A percentile compares a stretch with the other conserved stretches of the same genome.
Conservation (phyloP, 2,888 invertebrate species). For the Acrobasis suavella region DNA sequence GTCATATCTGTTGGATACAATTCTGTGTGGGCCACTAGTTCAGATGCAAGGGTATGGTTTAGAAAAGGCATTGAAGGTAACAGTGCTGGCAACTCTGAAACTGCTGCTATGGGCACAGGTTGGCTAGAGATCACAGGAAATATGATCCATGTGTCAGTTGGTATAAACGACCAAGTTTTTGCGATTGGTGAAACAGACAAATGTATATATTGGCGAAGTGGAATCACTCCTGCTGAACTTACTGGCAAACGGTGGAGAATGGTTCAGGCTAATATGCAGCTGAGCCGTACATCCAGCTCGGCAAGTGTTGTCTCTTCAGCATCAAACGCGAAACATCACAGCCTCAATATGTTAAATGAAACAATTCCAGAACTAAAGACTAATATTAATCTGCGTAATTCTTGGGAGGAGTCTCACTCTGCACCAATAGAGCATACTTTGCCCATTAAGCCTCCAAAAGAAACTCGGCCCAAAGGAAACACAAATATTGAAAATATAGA, state of each 20-base stretch:
- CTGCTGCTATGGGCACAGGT: conserved; percentile 89
- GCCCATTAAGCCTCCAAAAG: conserved; percentile 75
- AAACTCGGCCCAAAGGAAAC: conserved; percentile 58
- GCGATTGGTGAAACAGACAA: conserved; percentile 93
- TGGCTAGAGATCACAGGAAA: conserved; percentile 96
- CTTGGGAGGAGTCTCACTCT: conserved; percentile 88
- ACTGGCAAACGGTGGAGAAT: conserved; percentile 94
- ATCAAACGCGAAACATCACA: conserved; percentile 86
- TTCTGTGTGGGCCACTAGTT: conserved; percentile 90
- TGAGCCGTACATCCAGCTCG: conserved; percentile 91
- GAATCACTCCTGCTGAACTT: conserved; percentile 87
- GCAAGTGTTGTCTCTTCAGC: conserved; percentile 86
- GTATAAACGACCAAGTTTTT: conserved; percentile 94
- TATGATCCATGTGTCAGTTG: conserved; percentile 92
- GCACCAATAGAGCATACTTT: conserved; percentile 88
- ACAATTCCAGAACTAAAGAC: conserved; percentile 65
- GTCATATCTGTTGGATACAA: conserved; percentile 92
- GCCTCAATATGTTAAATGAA: conserved; percentile 81
- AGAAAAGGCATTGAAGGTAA: conserved; percentile 88
- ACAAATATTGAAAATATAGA: conserved; percentile 72
- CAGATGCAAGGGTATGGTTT: conserved; percentile 94
- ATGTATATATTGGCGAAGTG: conserved; percentile 89
- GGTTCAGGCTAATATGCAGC: conserved; percentile 90
- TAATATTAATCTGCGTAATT: conserved; percentile 81
- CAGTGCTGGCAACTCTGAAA: conserved; percentile 87